Evolutionary conservation across 2,888 invertebrate genomes (phyloP).

Genomic region (Agonopterix arenella): DNA sequence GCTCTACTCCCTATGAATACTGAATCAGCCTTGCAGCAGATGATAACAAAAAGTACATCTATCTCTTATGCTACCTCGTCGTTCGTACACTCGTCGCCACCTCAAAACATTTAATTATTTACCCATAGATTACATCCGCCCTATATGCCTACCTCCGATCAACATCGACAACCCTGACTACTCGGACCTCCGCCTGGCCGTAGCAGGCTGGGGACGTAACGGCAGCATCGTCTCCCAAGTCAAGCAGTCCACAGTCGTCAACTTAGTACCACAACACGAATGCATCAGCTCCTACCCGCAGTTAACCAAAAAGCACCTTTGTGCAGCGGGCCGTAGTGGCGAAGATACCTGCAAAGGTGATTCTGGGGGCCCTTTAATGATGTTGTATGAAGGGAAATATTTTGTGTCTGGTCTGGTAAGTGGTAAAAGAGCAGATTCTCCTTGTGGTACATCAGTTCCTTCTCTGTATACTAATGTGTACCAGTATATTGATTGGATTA

Average conservation of each 20-base stretch:
- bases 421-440: conserved; percentile 57
- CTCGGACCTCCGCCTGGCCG: conserved; percentile 47
- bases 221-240: conserved; percentile 44
- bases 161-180: conserved; percentile 50
- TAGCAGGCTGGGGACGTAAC: conserved; percentile 63
- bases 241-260: conserved; percentile 58
- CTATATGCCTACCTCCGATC: conserved; percentile 57
- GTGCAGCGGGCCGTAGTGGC: conserved; percentile 56
- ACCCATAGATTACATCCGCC: conserved; percentile 56
- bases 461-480: conserved; percentile 64
- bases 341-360: conserved; percentile 68
- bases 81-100: too few species aligned
- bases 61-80: too few species aligned
- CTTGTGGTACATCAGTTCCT: conserved; percentile 59
- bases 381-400: conserved; percentile 48
- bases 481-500: conserved; percentile 55
- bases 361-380: conserved; percentile 66
- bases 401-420: conserved; percentile 61
- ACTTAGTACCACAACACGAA: conserved; percentile 47
- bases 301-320: conserved; percentile 47
- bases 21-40: too few species aligned
- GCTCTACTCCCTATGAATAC: too few species aligned
- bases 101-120: background rate
- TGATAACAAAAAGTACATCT: too few species aligned
- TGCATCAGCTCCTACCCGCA: conserved; percentile 45